These are phyloP conservation scores for Scomber japonicus DNA, from an alignment of 2,113 vertebrate species.

Conservation along the genomic window DNA sequence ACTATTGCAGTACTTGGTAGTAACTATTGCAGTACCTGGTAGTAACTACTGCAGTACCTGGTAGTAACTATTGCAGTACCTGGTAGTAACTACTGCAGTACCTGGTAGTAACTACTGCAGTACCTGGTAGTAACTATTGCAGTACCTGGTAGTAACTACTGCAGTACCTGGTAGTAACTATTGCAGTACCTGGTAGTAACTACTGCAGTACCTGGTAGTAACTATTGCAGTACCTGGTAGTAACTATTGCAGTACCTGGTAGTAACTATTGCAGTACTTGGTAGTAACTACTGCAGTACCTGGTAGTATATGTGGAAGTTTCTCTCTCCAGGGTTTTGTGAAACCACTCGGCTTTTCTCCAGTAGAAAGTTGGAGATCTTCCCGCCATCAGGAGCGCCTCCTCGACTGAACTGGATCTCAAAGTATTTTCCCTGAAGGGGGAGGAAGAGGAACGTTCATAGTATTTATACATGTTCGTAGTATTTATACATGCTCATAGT, in stretches of 20 bases:
- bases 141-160: too few species aligned
- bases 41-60: not conserved
- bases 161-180: too few species aligned
- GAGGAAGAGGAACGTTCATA: not conserved
- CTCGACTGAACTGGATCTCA: constrained; percentile 90
- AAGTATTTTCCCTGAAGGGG: constrained; percentile 88
- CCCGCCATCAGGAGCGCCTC: constrained; percentile 89
- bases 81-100: too few species aligned
- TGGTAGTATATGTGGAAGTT: constrained; percentile 91
- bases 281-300: constrained; percentile 63
- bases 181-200: too few species aligned
- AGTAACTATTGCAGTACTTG: not conserved
- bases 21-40: constrained; percentile 69
- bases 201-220: too few species aligned
- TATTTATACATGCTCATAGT: too few species aligned
- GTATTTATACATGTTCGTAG: too few species aligned
- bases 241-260: constrained; percentile 69
- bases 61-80: too few species aligned
- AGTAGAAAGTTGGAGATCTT: constrained; percentile 89
- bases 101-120: too few species aligned
- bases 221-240: constrained; percentile 73
- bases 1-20: constrained; percentile 74
- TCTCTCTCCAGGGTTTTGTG: constrained; percentile 88
- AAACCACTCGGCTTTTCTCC: constrained; percentile 88
- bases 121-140: too few species aligned